Conservation (phyloP, 2,888 invertebrate genomes). For the Eilema griseolum region DNA sequence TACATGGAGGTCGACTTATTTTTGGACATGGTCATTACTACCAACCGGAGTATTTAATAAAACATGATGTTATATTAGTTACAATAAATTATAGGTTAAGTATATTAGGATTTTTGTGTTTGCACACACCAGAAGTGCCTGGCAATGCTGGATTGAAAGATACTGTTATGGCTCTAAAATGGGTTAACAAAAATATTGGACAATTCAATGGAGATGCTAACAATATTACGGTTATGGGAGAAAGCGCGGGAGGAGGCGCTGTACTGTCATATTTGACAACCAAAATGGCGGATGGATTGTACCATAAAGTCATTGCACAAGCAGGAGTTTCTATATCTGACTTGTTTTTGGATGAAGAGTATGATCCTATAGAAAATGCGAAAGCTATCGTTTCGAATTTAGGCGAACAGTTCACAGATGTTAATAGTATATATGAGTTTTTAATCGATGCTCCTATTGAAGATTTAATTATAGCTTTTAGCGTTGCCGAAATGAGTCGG, state of each 20-base stretch:
- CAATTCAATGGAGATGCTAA: conserved; percentile 70
- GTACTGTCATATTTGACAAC: conserved; percentile 65
- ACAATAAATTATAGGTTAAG: conserved; percentile 77
- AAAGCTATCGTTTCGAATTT: conserved; percentile 60
- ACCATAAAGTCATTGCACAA: conserved; percentile 69
- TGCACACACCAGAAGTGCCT: conserved; percentile 73
- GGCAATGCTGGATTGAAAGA: conserved; percentile 79
- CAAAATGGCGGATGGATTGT: conserved; percentile 68
- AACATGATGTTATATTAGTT: conserved; percentile 72
- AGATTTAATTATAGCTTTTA: conserved; percentile 66
- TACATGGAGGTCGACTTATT: conserved; percentile 86
- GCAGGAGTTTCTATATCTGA: conserved; percentile 72
- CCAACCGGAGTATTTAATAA: conserved; percentile 72
- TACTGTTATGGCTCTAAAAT: conserved; percentile 70
- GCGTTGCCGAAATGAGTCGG: conserved; percentile 60
- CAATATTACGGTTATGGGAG: conserved; percentile 74
- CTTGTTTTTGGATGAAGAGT: conserved; percentile 65
- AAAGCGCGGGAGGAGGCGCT: conserved; percentile 74
- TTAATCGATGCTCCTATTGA: conserved; percentile 62
- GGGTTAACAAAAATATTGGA: conserved; percentile 73
- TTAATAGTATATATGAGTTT: conserved; percentile 59
- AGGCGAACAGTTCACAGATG: conserved; percentile 60
- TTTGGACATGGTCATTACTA: conserved; percentile 85
- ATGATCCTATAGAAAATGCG: conserved; percentile 69
- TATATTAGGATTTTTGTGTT: conserved; percentile 74